Percentiles rank a stretch among this genome's conserved stretches.
Conservation (phyloP, 2,797 vertebrate genomes). For the Sphenodon punctatus region DNA sequence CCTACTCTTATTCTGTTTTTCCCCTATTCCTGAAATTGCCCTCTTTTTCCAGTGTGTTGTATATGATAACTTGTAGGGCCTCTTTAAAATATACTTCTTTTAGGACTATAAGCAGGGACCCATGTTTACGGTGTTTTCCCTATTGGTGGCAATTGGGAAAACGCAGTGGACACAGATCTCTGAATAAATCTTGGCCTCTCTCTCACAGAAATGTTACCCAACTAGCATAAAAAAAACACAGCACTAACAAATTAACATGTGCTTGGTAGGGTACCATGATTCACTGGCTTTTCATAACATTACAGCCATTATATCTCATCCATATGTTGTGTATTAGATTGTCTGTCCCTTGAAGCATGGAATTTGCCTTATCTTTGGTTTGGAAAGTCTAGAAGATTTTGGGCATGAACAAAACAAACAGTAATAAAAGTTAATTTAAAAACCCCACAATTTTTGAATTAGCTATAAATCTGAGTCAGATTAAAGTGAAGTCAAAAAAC, state of each 20-base stretch:
- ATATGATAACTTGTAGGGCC: not conserved
- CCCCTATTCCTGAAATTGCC: too few relatives aligned
- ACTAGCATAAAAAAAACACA: not conserved
- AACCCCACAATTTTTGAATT: not conserved
- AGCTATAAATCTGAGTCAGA: not conserved
- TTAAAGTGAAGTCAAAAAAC: not conserved
- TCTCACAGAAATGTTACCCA: not conserved
- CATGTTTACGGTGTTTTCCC: too few relatives aligned
- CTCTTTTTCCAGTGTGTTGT: not conserved
- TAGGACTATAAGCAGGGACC: not conserved
- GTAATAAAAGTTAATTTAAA: not conserved
- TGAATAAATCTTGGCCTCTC: not conserved
- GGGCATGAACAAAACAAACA: not conserved
- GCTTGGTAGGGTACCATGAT: not conserved
- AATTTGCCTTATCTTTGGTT: not conserved
- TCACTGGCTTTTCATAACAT: not conserved
- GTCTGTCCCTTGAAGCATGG: not conserved
- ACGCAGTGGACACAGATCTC: too few relatives aligned
- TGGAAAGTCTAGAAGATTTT: not conserved
- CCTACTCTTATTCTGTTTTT: too few relatives aligned
- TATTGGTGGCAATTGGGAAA: too few relatives aligned
- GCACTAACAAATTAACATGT: not conserved
- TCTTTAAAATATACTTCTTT: not conserved
- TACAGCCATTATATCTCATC: not conserved
- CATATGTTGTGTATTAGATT: not conserved